Conservation (phyloP, 2,797 vertebrate genomes). For the Galagoides demidoff region DNA sequence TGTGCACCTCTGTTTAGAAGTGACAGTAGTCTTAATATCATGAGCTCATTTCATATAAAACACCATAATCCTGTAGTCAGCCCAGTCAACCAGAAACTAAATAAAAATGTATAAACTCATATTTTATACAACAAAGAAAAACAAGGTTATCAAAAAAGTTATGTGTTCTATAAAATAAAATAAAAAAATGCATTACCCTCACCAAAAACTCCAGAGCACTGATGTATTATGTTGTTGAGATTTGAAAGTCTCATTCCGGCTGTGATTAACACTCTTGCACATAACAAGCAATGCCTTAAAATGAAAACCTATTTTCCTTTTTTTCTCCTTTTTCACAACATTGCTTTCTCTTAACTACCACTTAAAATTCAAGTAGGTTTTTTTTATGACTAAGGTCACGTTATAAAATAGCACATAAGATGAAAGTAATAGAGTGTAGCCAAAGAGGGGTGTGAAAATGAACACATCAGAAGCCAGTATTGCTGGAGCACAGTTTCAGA, state of each 20-base stretch:
- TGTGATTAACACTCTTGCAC: slow-evolving; percentile 65
- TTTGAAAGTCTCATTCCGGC: slow-evolving; percentile 64
- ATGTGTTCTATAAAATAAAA: slow-evolving; percentile 63
- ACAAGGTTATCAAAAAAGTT: slow-evolving; percentile 65
- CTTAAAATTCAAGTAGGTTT: slow-evolving; percentile 73
- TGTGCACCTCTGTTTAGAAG: not conserved
- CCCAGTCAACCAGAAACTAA: slow-evolving; percentile 37
- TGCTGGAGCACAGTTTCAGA: slow-evolving; percentile 36
- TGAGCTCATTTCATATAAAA: slow-evolving; percentile 14
- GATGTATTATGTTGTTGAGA: slow-evolving; percentile 58
- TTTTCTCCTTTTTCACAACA: slow-evolving; percentile 59
- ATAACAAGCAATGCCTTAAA: slow-evolving; percentile 33
- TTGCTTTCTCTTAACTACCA: slow-evolving; percentile 67
- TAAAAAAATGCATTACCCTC: not conserved
- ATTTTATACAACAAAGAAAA: slow-evolving; percentile 60
- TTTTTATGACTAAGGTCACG: slow-evolving; percentile 80
- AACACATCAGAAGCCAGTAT: slow-evolving; percentile 33
- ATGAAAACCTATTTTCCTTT: slow-evolving; percentile 59
- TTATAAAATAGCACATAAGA: slow-evolving; percentile 77
- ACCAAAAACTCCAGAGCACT: not conserved
- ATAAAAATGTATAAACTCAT: slow-evolving; percentile 42
- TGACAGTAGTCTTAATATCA: not conserved
- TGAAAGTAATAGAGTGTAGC: slow-evolving; percentile 70
- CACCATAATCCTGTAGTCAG: not conserved
- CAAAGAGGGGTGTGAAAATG: slow-evolving; percentile 66